Conservation (phyloP, 1,140 invertebrate genomes). For the Carposina sasakii region DNA sequence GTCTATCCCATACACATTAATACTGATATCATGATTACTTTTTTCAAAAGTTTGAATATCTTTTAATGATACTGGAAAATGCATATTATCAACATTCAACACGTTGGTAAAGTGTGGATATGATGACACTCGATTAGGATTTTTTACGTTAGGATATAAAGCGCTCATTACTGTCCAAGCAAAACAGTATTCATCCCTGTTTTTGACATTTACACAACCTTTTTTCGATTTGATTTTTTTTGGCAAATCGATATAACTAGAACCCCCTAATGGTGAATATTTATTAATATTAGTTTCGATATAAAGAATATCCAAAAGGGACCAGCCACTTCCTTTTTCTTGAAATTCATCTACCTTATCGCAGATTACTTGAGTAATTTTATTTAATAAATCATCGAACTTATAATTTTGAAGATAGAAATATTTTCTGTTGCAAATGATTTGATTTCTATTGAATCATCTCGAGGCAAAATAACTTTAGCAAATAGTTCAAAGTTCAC, state of each 20-base stretch:
- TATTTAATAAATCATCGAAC: slow-evolving; percentile 6
- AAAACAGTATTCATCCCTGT: slow-evolving; percentile 35
- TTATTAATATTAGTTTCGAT: slow-evolving; percentile 38
- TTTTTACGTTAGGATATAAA: slow-evolving; percentile 17
- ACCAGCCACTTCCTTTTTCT: slow-evolving; percentile 42
- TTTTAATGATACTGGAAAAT: slow-evolving; percentile 18
- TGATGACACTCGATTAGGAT: slow-evolving; percentile 4
- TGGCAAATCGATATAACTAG: slow-evolving; percentile 31
- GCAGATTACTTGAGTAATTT: slow-evolving; percentile 7
- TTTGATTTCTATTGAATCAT: slow-evolving; percentile 4
- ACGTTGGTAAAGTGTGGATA: slow-evolving; percentile 22
- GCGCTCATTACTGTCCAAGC: slow-evolving; percentile 27
- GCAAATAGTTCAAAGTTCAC: slow-evolving; percentile 8
- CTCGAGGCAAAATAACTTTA: neutral
- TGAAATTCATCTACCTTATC: slow-evolving; percentile 36
- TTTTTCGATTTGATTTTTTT: slow-evolving; percentile 30
- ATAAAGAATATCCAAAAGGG: slow-evolving; percentile 30
- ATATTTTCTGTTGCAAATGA: slow-evolving; percentile 6
- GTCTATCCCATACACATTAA: slow-evolving; percentile 7
- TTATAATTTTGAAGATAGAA: slow-evolving; percentile 1
- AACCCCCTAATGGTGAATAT: slow-evolving; percentile 31
- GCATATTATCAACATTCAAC: too few species aligned
- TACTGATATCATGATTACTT: slow-evolving; percentile 7
- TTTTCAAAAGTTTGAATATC: slow-evolving; percentile 19
- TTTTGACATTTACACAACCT: slow-evolving; percentile 38